Percentiles rank a stretch among this genome's conserved stretches.
These are phyloP conservation scores for Phorcus lineatus DNA, from an alignment of 2,888 invertebrate genomes.

Conservation along the genomic window DNA sequence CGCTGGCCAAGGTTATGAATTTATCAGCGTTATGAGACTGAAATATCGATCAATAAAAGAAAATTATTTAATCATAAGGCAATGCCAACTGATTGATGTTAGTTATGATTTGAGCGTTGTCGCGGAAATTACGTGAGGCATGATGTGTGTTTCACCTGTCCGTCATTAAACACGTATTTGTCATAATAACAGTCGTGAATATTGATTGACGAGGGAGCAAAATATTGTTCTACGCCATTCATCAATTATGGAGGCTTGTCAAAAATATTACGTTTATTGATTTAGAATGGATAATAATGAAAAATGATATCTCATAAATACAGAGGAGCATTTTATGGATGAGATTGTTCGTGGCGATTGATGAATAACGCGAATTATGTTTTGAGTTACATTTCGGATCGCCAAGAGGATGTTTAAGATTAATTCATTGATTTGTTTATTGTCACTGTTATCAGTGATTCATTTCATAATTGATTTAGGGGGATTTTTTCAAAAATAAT, in stretches of 20 bases:
- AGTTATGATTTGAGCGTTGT: constrained; percentile 13
- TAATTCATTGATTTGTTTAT: neutral
- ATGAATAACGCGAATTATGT: neutral
- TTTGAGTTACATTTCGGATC: neutral
- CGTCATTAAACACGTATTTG: constrained; percentile 20
- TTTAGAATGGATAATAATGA: neutral
- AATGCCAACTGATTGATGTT: constrained; percentile 3
- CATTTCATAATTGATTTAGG: constrained; percentile 3
- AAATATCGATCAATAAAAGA: neutral
- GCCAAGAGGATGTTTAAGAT: neutral
- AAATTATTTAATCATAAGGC: constrained; percentile 16
- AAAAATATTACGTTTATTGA: neutral
- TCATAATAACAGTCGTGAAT: constrained; percentile 8
- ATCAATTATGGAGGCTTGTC: constrained; percentile 3
- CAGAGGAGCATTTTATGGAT: neutral
- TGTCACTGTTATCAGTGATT: neutral
- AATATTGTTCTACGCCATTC: constrained; percentile 6
- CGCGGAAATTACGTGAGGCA: neutral
- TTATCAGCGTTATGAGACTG: neutral
- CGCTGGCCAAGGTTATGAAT: neutral
- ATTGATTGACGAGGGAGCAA: neutral
- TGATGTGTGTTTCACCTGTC: neutral
- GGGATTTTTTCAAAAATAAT: neutral
- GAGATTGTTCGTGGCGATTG: neutral
- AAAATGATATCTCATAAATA: neutral